Evolutionary conservation across 2,797 vertebrate species (phyloP).

Genomic region (Scolopax rusticola): DNA sequence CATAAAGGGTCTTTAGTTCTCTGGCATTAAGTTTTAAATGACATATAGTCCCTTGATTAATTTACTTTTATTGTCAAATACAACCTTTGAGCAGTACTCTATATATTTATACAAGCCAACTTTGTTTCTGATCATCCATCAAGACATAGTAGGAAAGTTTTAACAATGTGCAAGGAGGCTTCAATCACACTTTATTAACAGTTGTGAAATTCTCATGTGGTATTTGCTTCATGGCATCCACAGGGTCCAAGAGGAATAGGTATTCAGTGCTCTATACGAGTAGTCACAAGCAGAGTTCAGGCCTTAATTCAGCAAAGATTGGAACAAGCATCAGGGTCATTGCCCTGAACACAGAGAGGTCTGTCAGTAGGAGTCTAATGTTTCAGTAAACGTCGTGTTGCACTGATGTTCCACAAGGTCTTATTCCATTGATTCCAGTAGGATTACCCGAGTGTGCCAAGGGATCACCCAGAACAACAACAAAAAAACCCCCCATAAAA

Average conservation of each 20-base stretch:
- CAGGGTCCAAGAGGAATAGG: background rate
- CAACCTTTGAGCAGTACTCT: background rate
- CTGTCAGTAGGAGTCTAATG: background rate
- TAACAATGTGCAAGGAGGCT: background rate
- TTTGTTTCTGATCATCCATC: background rate
- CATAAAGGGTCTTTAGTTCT: background rate
- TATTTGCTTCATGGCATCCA: background rate
- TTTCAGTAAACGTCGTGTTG: background rate
- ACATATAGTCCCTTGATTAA: background rate
- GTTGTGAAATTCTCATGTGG: background rate
- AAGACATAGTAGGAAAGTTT: background rate
- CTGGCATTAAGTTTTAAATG: conserved; percentile 4
- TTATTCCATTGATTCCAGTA: background rate
- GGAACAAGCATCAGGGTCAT: background rate
- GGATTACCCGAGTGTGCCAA: background rate
- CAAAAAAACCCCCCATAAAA: background rate
- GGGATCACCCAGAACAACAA: background rate
- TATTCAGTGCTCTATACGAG: background rate
- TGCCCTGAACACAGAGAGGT: background rate
- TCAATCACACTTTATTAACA: background rate
- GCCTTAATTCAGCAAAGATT: background rate
- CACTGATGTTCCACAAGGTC: background rate
- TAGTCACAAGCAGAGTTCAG: background rate
- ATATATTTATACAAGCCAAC: background rate
- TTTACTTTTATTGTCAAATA: conserved; percentile 1